Evolutionary conservation across 30 jellyfish, hydroid and myxozoan species (phyloP).

Genomic region (Chrysaora quinquecirrha): DNA sequence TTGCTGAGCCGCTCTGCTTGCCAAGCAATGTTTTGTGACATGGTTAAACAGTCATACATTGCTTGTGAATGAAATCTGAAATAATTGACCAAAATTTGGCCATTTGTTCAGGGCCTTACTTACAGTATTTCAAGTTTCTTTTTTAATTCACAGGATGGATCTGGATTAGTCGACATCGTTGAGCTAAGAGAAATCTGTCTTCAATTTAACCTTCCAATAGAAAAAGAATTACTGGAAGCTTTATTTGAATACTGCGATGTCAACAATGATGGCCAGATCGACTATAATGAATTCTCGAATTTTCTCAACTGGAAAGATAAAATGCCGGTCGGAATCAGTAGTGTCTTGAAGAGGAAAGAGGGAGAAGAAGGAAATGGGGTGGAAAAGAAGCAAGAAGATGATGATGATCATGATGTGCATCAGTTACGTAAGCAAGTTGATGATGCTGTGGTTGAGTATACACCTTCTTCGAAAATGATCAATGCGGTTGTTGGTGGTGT

Average conservation of each 20-base stretch:
- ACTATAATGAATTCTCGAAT: constrained; percentile 76
- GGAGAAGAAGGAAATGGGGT: not conserved
- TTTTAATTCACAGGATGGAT: too few species aligned
- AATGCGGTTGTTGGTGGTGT: constrained; percentile 68
- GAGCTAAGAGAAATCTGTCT: constrained; percentile 77
- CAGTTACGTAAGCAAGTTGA: constrained; percentile 59
- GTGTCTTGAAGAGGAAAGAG: not conserved
- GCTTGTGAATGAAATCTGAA: not conserved
- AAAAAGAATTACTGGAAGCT: constrained; percentile 64
- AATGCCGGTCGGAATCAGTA: constrained; percentile 39
- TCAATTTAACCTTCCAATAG: constrained; percentile 78
- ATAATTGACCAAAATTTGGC: not conserved
- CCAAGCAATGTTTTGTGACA: not conserved
- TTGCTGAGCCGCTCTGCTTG: too few species aligned
- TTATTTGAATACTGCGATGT: constrained; percentile 74
- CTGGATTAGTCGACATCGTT: constrained; percentile 80
- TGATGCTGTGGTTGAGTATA: constrained; percentile 69
- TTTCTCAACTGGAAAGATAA: constrained; percentile 92
- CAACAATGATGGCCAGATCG: constrained; percentile 75
- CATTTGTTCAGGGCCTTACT: too few species aligned
- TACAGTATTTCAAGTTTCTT: too few species aligned
- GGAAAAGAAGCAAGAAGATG: not conserved
- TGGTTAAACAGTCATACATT: not conserved
- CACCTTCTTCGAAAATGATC: constrained; percentile 62
- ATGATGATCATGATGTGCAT: constrained; percentile 1